These are phyloP conservation scores for Kryptolebias marmoratus DNA, from an alignment of 2,113 vertebrate genomes.

Conservation along the genomic window DNA sequence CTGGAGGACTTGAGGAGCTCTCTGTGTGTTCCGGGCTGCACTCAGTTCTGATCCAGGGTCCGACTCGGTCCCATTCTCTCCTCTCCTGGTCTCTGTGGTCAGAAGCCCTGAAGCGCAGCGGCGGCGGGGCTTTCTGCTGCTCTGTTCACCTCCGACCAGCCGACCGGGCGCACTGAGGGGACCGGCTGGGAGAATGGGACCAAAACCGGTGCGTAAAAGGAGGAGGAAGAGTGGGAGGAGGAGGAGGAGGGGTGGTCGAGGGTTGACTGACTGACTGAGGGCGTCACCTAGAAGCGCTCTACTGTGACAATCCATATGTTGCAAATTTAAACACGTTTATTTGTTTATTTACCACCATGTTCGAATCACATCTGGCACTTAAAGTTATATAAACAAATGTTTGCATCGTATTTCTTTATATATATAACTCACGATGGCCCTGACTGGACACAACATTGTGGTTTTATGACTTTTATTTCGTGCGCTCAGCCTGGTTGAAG, in stretches of 20 bases:
- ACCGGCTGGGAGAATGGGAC: conserved; percentile 42
- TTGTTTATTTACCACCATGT: background rate
- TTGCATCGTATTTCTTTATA: too few species aligned
- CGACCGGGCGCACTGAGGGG: conserved; percentile 47
- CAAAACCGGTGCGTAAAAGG: conserved; percentile 46
- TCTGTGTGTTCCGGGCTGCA: conserved; percentile 23
- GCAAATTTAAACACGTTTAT: background rate
- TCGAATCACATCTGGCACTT: too few species aligned
- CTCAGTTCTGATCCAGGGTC: conserved; percentile 59
- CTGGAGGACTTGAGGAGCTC: conserved; percentile 41
- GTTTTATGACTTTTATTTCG: too few species aligned
- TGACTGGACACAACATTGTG: too few species aligned
- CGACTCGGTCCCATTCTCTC: conserved; percentile 64
- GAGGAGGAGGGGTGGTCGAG: background rate
- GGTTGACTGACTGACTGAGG: conserved; percentile 17
- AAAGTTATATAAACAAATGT: too few species aligned
- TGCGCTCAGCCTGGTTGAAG: background rate
- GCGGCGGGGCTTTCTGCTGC: background rate
- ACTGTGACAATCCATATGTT: background rate
- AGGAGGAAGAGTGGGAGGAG: conserved; percentile 8
- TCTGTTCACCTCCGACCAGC: conserved; percentile 27
- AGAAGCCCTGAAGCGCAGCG: too few species aligned
- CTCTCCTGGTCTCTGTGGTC: background rate
- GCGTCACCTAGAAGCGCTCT: conserved; percentile 22
- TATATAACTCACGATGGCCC: too few species aligned